phyloP scores from a whole-genome alignment of 2,888 invertebrate genomes.

The Campopleginae sp. region DNA sequence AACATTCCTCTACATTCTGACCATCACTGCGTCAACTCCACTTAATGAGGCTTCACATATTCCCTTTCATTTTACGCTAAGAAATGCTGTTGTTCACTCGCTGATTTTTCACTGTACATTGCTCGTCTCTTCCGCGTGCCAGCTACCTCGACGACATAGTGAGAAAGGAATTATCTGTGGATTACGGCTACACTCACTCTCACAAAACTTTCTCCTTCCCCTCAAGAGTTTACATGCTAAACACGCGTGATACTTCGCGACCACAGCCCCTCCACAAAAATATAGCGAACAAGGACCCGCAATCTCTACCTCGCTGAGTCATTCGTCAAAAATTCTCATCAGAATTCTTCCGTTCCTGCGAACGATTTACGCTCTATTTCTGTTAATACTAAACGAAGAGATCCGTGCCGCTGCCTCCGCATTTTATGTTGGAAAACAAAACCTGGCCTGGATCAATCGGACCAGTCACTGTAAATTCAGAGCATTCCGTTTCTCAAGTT shows the following conservation, averaged over 20 bases:
- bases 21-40: too few species aligned
- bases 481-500: not conserved
- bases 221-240: conserved; percentile 6
- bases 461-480: too few species aligned
- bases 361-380: conserved; percentile 20
- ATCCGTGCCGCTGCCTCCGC: not conserved
- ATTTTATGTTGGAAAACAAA: not conserved
- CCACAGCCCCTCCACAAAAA: conserved; percentile 14
- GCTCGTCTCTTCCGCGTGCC: conserved; percentile 10
- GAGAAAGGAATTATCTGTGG: conserved; percentile 23
- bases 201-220: conserved; percentile 50
- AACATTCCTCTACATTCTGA: not conserved
- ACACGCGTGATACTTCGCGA: conserved; percentile 32
- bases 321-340: conserved; percentile 12
- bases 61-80: not conserved
- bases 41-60: not conserved
- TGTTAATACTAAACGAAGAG: not conserved
- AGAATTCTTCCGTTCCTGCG: conserved; percentile 6
- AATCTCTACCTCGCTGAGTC: conserved; percentile 28
- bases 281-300: conserved; percentile 3
- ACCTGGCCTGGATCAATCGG: not conserved
- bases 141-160: conserved; percentile 24
- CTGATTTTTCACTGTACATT: conserved; percentile 7
- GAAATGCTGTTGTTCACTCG: not conserved
- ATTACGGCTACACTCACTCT: conserved; percentile 42